Evolutionary conservation across 2,797 vertebrate species (phyloP), one percentile per base, ranked within the genome.

Genomic region (Eleutherodactylus coqui): DNA sequence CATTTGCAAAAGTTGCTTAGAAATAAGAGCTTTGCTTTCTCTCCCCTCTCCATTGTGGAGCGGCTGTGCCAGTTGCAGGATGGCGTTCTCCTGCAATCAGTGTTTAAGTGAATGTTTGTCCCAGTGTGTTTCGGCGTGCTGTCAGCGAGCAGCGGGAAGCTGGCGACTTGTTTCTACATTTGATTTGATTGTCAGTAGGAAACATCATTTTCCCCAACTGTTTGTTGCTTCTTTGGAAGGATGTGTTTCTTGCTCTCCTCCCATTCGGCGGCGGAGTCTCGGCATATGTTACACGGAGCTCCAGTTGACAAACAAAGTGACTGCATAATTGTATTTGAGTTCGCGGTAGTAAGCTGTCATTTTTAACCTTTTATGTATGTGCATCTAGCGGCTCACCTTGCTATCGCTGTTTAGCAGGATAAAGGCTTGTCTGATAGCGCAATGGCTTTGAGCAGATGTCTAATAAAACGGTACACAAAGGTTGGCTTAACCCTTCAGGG

Each of bases 131-230:
- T 92, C 91, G 90, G 93, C 93, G 94, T 58, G 93, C 95, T 94
- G 95, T 93, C 94, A 94, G 94, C 90, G 82, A 94, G 90, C 94
- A 92, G 94, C 93, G 78, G 95, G 95, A 93, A 89, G 93, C 82
- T 92, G 0, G 55, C 53, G 93, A 94, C 93, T 94, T 95, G 95
- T 95, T 94, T 92, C 94, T 92, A 95, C 94, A 94, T 94, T 95
- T 96, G 94, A 96, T 96, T 95, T 95, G 93, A 94, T 94, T 96
- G 94, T 92, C 93, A 91, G 93, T 94, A 94, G 94, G 94, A 94
- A 92, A 92, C 94, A 92, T 92, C 91, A 93, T 94, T 94, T 93
- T 92, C 90, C 94, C 93, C 93, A 93, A 94, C 92, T 93, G 93
- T 92, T 94, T 92, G 90, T 90, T 90, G 90, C 92, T 91, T 85